Percentiles rank a stretch among this genome's conserved stretches.
These are phyloP conservation scores for Ditylenchus dipsaci DNA, from an alignment of 1,140 invertebrate species.

Conservation along the genomic window DNA sequence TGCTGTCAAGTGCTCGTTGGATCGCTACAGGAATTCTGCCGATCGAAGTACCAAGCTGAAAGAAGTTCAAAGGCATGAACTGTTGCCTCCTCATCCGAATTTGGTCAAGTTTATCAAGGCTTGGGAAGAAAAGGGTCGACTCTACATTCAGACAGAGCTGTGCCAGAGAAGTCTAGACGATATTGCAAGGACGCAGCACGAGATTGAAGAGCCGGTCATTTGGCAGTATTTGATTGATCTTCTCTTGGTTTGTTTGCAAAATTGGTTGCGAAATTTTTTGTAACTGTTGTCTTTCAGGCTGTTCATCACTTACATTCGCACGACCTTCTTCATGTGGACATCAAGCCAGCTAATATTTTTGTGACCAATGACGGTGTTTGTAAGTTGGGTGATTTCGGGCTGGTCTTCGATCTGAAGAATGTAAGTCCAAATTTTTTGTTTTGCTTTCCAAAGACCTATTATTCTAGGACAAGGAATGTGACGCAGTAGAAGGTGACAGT, in stretches of 20 bases:
- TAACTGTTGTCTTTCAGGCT: slow-evolving; percentile 56
- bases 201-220: slow-evolving; percentile 58
- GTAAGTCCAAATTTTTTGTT: slow-evolving; percentile 22
- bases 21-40: slow-evolving; percentile 18
- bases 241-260: slow-evolving; percentile 50
- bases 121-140: slow-evolving; percentile 70
- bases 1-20: slow-evolving; percentile 28
- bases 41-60: slow-evolving; percentile 27
- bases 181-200: slow-evolving; percentile 11
- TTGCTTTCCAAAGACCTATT: not conserved
- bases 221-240: slow-evolving; percentile 46
- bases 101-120: slow-evolving; percentile 69
- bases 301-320: slow-evolving; percentile 68
- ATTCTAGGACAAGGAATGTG: slow-evolving; percentile 25
- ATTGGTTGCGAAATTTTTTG: not conserved
- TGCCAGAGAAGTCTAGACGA: slow-evolving; percentile 63
- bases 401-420: slow-evolving; percentile 65
- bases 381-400: slow-evolving; percentile 73
- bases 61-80: slow-evolving; percentile 48
- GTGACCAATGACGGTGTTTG: slow-evolving; percentile 65
- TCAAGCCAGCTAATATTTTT: slow-evolving; percentile 74
- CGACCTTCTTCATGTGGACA: slow-evolving; percentile 71
- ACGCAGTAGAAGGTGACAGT: slow-evolving; percentile 68
- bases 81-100: slow-evolving; percentile 67
- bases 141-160: slow-evolving; percentile 73